Conservation (phyloP, 2,113 vertebrate species). For the Alaudala cheleensis region DNA sequence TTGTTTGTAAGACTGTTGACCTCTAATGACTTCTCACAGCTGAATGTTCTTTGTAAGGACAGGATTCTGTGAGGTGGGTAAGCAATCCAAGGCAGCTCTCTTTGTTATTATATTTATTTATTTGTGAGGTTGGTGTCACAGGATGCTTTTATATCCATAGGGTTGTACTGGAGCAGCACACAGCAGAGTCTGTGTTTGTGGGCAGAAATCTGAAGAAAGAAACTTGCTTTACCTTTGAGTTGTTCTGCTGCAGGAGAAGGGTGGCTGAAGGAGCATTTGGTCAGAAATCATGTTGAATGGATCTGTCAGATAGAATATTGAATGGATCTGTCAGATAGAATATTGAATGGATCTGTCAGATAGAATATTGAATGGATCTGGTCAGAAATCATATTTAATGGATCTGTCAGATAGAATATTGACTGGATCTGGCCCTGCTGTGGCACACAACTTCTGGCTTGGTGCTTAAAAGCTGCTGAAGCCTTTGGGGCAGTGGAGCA, state of each 20-base stretch:
- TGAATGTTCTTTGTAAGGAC: neutral
- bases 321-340: no score
- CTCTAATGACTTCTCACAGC: neutral
- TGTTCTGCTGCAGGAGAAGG: neutral
- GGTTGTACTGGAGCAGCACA: neutral
- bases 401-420: no score
- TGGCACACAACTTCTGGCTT: neutral
- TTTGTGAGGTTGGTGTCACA: neutral
- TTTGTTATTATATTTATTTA: neutral
- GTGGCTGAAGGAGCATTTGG: neutral
- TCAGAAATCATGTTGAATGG: neutral
- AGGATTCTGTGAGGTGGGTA: neutral
- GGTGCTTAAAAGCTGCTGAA: neutral
- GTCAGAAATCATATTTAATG: no score
- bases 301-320: rapidly evolving
- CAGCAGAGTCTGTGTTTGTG: neutral
- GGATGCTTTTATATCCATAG: neutral
- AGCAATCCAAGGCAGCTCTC: neutral
- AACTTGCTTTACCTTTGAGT: neutral
- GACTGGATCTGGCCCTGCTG: no score
- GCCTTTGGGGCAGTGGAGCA: neutral
- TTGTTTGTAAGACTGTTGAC: neutral
- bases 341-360: no score
- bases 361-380: no score
- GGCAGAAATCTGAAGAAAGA: neutral